Conservation (phyloP, 2,797 vertebrate species). For the Notolepis coatsorum region DNA sequence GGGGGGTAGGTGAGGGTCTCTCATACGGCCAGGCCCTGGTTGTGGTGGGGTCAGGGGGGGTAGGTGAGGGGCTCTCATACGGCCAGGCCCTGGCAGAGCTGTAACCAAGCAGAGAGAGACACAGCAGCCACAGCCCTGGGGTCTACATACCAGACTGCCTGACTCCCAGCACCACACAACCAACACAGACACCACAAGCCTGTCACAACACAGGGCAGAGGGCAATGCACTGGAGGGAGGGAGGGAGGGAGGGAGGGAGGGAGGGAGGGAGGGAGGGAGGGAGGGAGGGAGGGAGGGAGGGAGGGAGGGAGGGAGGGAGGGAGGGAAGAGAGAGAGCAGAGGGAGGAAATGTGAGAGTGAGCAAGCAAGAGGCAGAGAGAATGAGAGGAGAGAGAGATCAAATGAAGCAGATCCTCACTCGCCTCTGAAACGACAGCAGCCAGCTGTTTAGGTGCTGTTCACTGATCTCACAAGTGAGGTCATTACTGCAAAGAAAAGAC, state of each 20-base stretch:
- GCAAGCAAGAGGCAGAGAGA: too few species aligned
- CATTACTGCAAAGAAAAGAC: constrained; percentile 27
- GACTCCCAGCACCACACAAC: constrained; percentile 30
- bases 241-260: constrained; percentile 4
- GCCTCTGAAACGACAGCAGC: constrained; percentile 35
- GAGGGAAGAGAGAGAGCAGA: neutral
- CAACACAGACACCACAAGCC: constrained; percentile 44
- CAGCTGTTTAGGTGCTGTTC: constrained; percentile 59
- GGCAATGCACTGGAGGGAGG: constrained; percentile 7
- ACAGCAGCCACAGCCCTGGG: constrained; percentile 11
- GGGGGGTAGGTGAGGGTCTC: constrained; percentile 72
- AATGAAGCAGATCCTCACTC: constrained; percentile 38
- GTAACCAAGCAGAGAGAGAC: constrained; percentile 40
- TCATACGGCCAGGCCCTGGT: constrained; percentile 31
- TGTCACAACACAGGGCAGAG: constrained; percentile 64
- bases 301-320: neutral
- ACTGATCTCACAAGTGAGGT: constrained; percentile 56
- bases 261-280: neutral
- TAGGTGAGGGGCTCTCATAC: constrained; percentile 70
- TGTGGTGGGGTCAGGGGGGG: constrained; percentile 49
- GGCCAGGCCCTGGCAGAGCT: constrained; percentile 34
- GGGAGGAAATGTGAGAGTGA: too few species aligned
- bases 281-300: neutral
- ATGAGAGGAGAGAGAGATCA: constrained; percentile 65
- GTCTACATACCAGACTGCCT: constrained; percentile 11